phyloP scores from a whole-genome alignment of 2,797 vertebrate genomes.

The Leucoraja ocellata region DNA sequence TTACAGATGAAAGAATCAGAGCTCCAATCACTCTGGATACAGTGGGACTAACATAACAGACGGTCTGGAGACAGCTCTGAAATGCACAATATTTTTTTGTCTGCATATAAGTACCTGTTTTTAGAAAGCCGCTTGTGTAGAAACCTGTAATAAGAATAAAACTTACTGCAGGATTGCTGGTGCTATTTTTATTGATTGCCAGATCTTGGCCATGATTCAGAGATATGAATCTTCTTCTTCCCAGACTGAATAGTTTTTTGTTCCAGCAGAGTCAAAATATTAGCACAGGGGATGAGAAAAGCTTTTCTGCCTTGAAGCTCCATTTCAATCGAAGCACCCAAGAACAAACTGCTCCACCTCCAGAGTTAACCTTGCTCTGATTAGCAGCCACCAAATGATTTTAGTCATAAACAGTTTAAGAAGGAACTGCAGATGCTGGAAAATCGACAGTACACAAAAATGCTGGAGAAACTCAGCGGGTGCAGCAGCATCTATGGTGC shows the following conservation, averaged over 20 bases:
- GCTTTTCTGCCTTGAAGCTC: neutral
- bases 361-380: neutral
- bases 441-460: no score
- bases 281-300: neutral
- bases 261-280: neutral
- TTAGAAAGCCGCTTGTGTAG: neutral
- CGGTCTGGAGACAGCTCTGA: neutral
- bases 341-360: neutral
- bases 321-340: no score
- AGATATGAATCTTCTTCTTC: neutral
- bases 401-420: neutral
- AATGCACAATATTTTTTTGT: neutral
- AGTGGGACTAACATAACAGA: neutral
- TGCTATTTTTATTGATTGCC: neutral
- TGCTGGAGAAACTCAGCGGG: no score
- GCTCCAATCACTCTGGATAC: constrained; percentile 4
- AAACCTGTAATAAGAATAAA: neutral
- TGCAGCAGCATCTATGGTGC: no score
- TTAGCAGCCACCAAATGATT: neutral
- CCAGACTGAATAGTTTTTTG: neutral
- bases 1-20: neutral
- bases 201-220: neutral
- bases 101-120: neutral
- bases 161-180: neutral
- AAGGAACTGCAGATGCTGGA: no score